Evolutionary conservation across 2,888 invertebrate genomes (phyloP).

Genomic region (Lasioglossum marginatum): DNA sequence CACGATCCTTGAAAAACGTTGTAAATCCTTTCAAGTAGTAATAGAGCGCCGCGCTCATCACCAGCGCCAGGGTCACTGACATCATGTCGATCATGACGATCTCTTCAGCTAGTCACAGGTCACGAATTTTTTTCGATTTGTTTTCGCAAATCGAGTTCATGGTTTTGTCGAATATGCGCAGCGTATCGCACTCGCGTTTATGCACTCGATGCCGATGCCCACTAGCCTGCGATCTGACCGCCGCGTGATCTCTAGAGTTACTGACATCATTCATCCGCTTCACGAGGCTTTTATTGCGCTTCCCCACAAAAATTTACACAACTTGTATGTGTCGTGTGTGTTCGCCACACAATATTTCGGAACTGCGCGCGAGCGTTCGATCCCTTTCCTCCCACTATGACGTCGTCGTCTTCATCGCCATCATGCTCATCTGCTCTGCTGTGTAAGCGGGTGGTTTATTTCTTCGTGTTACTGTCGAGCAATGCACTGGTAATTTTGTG

Average conservation of each 20-base stretch:
- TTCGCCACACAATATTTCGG: background rate
- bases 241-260: background rate
- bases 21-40: background rate
- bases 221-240: background rate
- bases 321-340: background rate
- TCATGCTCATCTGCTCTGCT: background rate
- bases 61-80: background rate
- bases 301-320: background rate
- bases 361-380: background rate
- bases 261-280: too few species aligned
- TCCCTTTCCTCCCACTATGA: background rate
- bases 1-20: background rate
- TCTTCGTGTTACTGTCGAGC: background rate
- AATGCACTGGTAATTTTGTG: background rate
- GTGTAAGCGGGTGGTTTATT: background rate
- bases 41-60: background rate
- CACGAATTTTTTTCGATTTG: background rate
- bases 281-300: background rate
- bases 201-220: background rate
- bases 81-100: background rate
- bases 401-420: background rate
- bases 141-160: background rate
- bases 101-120: background rate
- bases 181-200: background rate
- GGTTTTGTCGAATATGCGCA: background rate